Base-by-base conservation (phyloP, 2,888 invertebrate species). In the Callyntrura guangdongensis region DNA sequence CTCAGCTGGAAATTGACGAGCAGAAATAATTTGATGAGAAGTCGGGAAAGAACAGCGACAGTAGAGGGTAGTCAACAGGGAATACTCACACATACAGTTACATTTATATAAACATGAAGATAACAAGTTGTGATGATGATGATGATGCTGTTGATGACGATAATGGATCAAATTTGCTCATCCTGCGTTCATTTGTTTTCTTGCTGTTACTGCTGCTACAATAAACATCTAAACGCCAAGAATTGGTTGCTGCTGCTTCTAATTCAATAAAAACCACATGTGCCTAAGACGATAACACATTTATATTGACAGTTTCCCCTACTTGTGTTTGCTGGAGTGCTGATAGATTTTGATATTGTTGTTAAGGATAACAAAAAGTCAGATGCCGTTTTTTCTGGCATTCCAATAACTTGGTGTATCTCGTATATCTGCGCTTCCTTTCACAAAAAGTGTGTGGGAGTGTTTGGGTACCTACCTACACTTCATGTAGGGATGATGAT, bases 21-120 rank as follows among this genome's bases (percentile, higher is more conserved):
- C 74, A 72, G 72, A 72, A 56, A 20, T 85, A 85, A 85, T 85
- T 69, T 25, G 49, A n/a, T 74, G 72, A 74, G 72, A 74, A 74
- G 72, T 49, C 20, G 3, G 11, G n/a, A 49, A 11, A 64, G 25
- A 61, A n/a, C 36, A 36, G 36, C 36, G 36, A 36, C 36, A 36
- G 6, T 36, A 6, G 53, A 47, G 11, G 3, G 53, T 14, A 6
- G 53, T 1, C 11, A 53, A 53, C 11, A 14, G 53, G 11, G 14
- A 14, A 53, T 53, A 27, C 27, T 36, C 45, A 8, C 14, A 11
- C 45, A n/a, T 11, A n/a, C 69, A 36, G 20, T 17, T 69, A 45
- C 17, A 14, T 45, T 36, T 69, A 36, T 36, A 69, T 45, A 17
- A 64, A 64, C 64, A 36, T 36, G 6, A 36, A 36, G 45, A 17